Percentiles rank a stretch among this genome's conserved stretches.
Conservation (phyloP, 2,113 vertebrate species). For the Corythoichthys intestinalis region DNA sequence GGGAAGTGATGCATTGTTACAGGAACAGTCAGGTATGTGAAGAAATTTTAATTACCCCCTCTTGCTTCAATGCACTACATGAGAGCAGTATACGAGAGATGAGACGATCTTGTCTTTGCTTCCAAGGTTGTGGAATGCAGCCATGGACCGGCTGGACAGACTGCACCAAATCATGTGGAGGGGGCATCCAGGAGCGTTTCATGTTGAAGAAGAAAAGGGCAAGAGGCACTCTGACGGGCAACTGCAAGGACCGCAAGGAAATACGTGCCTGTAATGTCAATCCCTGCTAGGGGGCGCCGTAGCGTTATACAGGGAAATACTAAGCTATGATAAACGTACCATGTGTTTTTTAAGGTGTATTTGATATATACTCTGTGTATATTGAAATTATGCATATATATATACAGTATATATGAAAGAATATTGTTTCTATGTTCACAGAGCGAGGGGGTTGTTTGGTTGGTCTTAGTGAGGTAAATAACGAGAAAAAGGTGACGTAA, state of each 20-base stretch:
- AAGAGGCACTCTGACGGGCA: conserved; percentile 74
- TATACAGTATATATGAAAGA: neutral
- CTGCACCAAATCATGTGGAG: conserved; percentile 85
- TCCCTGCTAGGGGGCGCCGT: conserved; percentile 79
- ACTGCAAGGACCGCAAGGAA: conserved; percentile 90
- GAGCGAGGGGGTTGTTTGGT: neutral
- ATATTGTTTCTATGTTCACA: neutral
- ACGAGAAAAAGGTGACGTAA: conserved; percentile 14
- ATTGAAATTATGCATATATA: neutral
- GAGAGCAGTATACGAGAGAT: neutral
- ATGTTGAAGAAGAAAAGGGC: conserved; percentile 84
- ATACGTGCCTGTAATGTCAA: conserved; percentile 88
- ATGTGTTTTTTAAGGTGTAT: conserved; percentile 8
- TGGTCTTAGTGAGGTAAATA: neutral
- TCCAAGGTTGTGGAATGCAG: conserved; percentile 82
- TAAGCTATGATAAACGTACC: too few species aligned
- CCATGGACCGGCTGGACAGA: conserved; percentile 90
- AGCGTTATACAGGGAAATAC: conserved; percentile 13
- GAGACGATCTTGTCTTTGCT: conserved; percentile 6
- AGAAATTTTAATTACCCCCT: neutral
- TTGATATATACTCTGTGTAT: conserved; percentile 7
- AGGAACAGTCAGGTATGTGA: conserved; percentile 74
- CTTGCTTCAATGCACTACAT: too few species aligned
- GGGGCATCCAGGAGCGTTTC: conserved; percentile 88
- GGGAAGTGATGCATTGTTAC: conserved; percentile 61